These are phyloP conservation scores for Callyntrura guangdongensis DNA, from an alignment of 2,888 invertebrate species.

Conservation along the genomic window DNA sequence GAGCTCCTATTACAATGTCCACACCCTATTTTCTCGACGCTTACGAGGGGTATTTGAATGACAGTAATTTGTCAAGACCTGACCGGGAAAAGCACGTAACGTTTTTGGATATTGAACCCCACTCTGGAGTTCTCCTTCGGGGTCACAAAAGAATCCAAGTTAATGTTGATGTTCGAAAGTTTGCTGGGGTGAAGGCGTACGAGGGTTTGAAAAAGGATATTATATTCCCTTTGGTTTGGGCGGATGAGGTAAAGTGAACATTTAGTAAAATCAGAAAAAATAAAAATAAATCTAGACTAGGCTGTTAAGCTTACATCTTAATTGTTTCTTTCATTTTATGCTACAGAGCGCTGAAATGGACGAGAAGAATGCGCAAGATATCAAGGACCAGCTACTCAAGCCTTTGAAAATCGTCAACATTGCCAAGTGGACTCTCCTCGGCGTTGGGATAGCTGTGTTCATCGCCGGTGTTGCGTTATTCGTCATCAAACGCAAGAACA, in stretches of 20 bases:
- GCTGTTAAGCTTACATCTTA: neutral
- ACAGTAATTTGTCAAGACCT: slow-evolving; percentile 19
- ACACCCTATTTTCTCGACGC: slow-evolving; percentile 28
- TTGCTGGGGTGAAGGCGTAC: neutral
- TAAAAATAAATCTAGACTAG: neutral
- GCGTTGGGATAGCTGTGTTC: slow-evolving; percentile 56
- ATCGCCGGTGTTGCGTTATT: slow-evolving; percentile 23
- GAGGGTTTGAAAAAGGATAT: neutral
- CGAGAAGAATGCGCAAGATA: slow-evolving; percentile 21
- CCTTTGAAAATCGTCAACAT: slow-evolving; percentile 53
- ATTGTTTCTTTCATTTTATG: neutral
- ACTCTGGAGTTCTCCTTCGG: slow-evolving; percentile 42
- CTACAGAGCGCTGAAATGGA: slow-evolving; percentile 14
- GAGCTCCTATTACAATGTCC: slow-evolving; percentile 41
- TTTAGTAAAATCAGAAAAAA: neutral
- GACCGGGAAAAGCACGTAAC: slow-evolving; percentile 54
- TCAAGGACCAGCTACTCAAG: slow-evolving; percentile 44
- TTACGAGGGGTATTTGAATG: slow-evolving; percentile 15
- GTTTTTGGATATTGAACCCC: slow-evolving; percentile 67
- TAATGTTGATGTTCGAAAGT: slow-evolving; percentile 22
- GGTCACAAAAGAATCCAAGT: slow-evolving; percentile 69
- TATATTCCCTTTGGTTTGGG: slow-evolving; percentile 62
- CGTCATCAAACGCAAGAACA: neutral
- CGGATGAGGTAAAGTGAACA: slow-evolving; percentile 47
- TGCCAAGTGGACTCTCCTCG: slow-evolving; percentile 70